phyloP scores from a whole-genome alignment of 1,140 invertebrate genomes.

The Hyphantria cunea region DNA sequence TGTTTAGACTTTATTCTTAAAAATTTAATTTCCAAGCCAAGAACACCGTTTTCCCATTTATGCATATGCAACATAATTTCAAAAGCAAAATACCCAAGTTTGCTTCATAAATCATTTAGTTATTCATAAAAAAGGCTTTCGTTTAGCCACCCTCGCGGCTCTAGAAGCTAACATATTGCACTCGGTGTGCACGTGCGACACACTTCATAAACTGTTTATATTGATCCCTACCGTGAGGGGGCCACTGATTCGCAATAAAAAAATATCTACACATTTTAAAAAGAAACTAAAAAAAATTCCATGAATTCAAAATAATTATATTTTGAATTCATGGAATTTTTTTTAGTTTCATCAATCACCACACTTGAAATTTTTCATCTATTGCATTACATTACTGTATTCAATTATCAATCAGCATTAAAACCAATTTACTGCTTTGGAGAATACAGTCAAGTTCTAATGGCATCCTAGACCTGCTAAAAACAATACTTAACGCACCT shows the following conservation, averaged over 20 bases:
- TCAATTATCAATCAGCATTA: no score
- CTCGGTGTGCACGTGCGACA: constrained; percentile 63
- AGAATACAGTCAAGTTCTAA: no score
- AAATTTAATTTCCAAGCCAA: background rate
- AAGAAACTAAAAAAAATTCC: no score
- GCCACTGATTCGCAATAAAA: constrained; percentile 60
- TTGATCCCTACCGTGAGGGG: constrained; percentile 55
- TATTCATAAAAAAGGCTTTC: constrained; percentile 78
- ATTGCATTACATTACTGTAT: no score
- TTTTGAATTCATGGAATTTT: no score
- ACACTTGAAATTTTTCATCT: no score
- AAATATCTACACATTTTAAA: no score
- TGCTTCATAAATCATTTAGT: constrained; percentile 77
- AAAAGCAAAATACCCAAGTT: constrained; percentile 54
- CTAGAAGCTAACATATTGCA: constrained; percentile 67
- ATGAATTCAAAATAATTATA: no score
- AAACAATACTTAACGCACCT: no score
- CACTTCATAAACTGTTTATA: constrained; percentile 75
- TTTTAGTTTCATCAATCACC: no score
- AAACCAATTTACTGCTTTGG: no score
- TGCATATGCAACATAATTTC: constrained; percentile 2
- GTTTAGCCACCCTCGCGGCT: constrained; percentile 38
- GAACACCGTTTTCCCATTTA: background rate
- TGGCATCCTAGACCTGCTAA: no score
- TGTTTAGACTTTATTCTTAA: background rate